Evolutionary conservation across 2,797 vertebrate genomes (phyloP).

Genomic region (Nasua narica): DNA sequence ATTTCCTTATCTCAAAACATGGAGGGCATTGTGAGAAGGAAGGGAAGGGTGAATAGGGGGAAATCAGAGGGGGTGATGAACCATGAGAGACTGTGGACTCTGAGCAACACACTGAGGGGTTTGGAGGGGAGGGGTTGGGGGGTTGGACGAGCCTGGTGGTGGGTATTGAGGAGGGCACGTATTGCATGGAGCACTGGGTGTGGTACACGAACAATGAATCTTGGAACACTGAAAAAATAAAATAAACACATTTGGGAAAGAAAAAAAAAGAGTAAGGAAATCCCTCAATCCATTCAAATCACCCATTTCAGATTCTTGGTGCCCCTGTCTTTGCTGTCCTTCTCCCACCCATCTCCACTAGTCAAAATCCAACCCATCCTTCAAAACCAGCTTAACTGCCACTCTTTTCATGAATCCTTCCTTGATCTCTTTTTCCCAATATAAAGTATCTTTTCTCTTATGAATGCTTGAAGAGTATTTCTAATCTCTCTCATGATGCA

Average conservation of each 20-base stretch:
- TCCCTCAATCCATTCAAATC: neutral
- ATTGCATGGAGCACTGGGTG: too few species aligned
- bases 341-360: neutral
- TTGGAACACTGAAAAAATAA: too few species aligned
- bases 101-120: too few species aligned
- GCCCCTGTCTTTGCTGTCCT: neutral
- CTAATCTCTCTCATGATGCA: neutral
- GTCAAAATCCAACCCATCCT: neutral
- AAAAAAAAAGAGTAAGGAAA: neutral
- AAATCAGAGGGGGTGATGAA: too few species aligned
- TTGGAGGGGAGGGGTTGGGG: too few species aligned
- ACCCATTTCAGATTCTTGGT: neutral
- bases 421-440: neutral
- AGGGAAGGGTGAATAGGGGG: too few species aligned
- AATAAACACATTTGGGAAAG: too few species aligned
- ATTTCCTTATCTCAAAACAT: neutral
- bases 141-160: too few species aligned
- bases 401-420: neutral
- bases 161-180: too few species aligned
- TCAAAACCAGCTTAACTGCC: constrained; percentile 3
- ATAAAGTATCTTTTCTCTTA: neutral
- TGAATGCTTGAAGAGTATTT: neutral
- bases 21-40: too few species aligned
- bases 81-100: too few species aligned
- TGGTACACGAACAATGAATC: too few species aligned